A percentile compares a stretch with the other conserved stretches of the same genome.
phyloP scores from a whole-genome alignment of 2,113 vertebrate genomes.

The Acrocephalus kingi region DNA sequence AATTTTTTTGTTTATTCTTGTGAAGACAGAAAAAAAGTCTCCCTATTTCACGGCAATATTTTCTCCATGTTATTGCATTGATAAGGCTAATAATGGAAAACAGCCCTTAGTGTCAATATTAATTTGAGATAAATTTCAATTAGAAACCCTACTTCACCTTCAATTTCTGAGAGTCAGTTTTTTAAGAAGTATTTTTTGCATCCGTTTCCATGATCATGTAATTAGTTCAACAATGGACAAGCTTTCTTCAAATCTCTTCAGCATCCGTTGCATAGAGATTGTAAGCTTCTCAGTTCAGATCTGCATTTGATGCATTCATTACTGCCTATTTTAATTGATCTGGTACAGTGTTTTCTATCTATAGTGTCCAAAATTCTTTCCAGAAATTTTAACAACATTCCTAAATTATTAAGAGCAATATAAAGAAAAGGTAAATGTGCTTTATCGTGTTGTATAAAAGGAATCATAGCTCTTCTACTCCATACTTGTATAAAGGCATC shows the following conservation, averaged over 20 bases:
- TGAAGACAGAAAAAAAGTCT: neutral
- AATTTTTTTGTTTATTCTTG: neutral
- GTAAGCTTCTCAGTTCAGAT: neutral
- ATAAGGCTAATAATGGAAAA: neutral
- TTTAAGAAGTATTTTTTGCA: neutral
- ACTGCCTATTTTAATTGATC: neutral
- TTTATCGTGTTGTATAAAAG: neutral
- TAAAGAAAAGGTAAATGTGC: neutral
- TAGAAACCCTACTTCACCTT: neutral
- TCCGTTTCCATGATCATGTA: neutral
- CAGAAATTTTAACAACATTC: neutral
- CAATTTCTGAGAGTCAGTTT: neutral
- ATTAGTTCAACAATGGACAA: neutral
- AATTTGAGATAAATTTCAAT: neutral
- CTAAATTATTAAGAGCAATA: neutral
- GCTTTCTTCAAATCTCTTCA: neutral
- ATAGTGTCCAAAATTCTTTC: neutral
- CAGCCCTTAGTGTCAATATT: slow-evolving; percentile 64
- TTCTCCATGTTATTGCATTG: neutral
- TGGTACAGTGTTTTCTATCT: neutral
- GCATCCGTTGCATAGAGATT: neutral
- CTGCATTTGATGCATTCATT: neutral
- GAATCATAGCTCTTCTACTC: neutral
- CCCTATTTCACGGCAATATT: neutral
- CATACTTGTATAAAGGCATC: neutral